Base-by-base conservation (phyloP, 2,113 vertebrate genomes). In the Poeciliopsis occidentalis region DNA sequence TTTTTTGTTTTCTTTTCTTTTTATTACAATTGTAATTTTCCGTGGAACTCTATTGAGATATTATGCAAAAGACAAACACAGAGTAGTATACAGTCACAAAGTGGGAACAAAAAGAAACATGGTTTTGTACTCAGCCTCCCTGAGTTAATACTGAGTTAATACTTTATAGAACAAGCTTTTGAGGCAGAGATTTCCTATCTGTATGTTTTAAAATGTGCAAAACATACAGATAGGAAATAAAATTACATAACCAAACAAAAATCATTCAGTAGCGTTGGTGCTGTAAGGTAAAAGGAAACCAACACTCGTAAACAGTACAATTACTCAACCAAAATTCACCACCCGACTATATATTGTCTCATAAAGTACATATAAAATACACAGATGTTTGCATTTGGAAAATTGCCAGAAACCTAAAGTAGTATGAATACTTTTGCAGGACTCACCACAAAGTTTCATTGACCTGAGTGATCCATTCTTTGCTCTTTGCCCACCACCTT, bases 401-500 rank as follows among this genome's bases (percentile, higher is more conserved):
- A 54, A 24, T 24, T 24, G 51, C 10, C 6, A 54, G 3, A 54
- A 24, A 10, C 2, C 3, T 54, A 6, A 54, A 54, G 51, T 22
- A 54, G 51, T 57, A 57, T 24, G 7, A n/a, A 22, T 57, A 57
- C 24, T 10, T 24, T 57, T 57, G 51, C 22, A 10, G 22, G 22
- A 3, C 22, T 7, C 51, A 24, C 51, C 51, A 57, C 24, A 57
- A 57, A 57, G 5, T n/a, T n/a, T 24, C 4, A n/a, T 8, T n/a
- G 37, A 27, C 32, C 24, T 26, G 12, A 47, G 67, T 39, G 41
- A 27, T 32, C 32, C 27, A 37, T 73, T 84, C 71, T 81, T 69
- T 64, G 75, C 34, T 78, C 71, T 72, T 86, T 76, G 77, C 72
- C 51, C 37, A 87, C 73, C 57, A 71, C 69, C 22, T 51, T 62